Conservation (phyloP, 2,797 vertebrate genomes). For the Manis pentadactyla region DNA sequence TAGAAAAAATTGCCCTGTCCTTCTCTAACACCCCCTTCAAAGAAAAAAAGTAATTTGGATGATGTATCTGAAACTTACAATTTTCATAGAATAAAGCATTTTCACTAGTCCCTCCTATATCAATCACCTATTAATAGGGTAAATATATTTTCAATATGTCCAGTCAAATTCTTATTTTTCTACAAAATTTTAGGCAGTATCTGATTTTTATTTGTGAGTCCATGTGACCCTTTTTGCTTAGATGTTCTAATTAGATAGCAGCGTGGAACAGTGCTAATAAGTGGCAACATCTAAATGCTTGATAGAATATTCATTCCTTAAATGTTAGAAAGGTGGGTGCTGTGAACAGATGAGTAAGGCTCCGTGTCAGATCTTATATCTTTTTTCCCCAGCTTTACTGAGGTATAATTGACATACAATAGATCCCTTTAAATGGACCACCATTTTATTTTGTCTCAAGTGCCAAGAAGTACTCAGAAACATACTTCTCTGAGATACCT, state of each 20-base stretch:
- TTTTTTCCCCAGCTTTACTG: background rate
- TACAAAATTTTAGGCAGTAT: slow-evolving; percentile 10
- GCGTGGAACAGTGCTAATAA: background rate
- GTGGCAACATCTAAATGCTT: background rate
- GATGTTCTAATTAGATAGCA: slow-evolving; percentile 18
- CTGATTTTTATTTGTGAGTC: background rate
- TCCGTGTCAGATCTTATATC: background rate
- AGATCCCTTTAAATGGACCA: slow-evolving; percentile 25
- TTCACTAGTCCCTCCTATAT: background rate
- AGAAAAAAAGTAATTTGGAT: background rate
- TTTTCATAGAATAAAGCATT: slow-evolving; percentile 33
- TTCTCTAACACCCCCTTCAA: background rate
- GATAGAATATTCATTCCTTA: background rate
- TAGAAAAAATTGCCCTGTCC: background rate
- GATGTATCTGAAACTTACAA: background rate
- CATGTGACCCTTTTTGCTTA: slow-evolving; percentile 13
- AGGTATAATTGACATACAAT: background rate
- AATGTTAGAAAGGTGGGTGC: background rate
- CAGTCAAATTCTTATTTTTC: slow-evolving; percentile 26
- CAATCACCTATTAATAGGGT: background rate
- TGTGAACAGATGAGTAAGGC: slow-evolving; percentile 2
- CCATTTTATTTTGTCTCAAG: slow-evolving; percentile 37
- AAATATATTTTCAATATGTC: slow-evolving; percentile 43
- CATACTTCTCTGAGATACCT: background rate
- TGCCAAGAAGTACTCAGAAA: slow-evolving; percentile 1